Conservation (phyloP, 53 echinoderm and acorn worm species). For the Arbacia lixula region DNA sequence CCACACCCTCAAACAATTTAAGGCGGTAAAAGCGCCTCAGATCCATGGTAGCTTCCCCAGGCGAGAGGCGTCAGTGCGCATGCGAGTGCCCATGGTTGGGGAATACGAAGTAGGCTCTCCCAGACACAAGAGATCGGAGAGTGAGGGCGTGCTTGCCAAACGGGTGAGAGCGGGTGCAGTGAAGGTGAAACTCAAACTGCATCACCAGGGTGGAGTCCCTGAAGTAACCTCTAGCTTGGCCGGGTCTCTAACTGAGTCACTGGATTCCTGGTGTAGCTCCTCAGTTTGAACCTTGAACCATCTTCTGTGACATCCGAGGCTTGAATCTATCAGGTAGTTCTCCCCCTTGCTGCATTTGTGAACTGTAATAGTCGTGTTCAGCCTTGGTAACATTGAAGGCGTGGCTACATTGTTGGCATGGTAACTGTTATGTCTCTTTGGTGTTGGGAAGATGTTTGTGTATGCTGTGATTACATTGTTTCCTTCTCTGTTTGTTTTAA, state of each 20-base stretch:
- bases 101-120: slow-evolving; percentile 12
- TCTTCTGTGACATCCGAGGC: no score
- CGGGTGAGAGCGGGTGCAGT: slow-evolving; percentile 24
- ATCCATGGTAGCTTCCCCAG: slow-evolving; percentile 44
- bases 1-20: background rate
- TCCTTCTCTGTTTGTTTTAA: no score
- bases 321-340: no score
- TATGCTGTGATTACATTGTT: no score
- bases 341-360: no score
- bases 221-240: background rate
- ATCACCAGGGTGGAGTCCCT: slow-evolving; percentile 23
- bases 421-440: no score
- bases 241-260: slow-evolving; percentile 8
- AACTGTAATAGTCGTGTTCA: no score
- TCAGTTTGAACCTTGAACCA: slow-evolving; percentile 22
- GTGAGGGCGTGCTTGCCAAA: slow-evolving; percentile 39
- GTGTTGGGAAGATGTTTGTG: no score
- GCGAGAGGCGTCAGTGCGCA: slow-evolving; percentile 13
- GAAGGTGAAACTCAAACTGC: slow-evolving; percentile 39
- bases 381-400: no score
- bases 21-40: slow-evolving; percentile 13
- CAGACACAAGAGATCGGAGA: slow-evolving; percentile 15
- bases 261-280: slow-evolving; percentile 39
- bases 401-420: no score
- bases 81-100: slow-evolving; percentile 14